Conservation (phyloP, 2,113 vertebrate species). For the Oreotrochilus melanogaster region DNA sequence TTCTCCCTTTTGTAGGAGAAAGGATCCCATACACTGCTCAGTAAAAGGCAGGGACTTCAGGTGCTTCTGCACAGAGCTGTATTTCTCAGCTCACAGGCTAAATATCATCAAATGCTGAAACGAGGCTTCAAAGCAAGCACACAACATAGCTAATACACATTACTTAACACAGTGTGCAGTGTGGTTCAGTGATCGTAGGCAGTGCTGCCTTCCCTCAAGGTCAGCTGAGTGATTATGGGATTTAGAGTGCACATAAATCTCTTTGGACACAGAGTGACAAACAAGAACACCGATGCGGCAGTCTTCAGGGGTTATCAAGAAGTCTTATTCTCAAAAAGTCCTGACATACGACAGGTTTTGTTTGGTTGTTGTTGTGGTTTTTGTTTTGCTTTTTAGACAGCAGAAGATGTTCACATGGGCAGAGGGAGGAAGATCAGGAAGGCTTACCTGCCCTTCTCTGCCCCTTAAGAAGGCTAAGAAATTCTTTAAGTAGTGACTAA, state of each 20-base stretch:
- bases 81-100: background rate
- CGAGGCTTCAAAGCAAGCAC: background rate
- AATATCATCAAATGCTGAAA: background rate
- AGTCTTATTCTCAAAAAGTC: slow-evolving; percentile 48
- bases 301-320: slow-evolving; percentile 39
- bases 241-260: background rate
- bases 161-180: background rate
- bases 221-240: slow-evolving; percentile 51
- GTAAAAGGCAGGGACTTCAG: background rate
- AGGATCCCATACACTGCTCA: accelerated
- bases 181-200: background rate
- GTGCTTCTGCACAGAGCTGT: background rate
- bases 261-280: background rate
- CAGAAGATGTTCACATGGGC: slow-evolving; percentile 3
- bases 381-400: background rate
- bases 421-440: slow-evolving; percentile 13
- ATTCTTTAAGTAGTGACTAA: slow-evolving; percentile 55
- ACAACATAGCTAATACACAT: background rate
- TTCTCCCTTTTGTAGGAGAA: background rate
- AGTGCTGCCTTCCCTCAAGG: slow-evolving; percentile 41
- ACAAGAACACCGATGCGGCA: background rate
- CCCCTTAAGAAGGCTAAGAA: slow-evolving; percentile 52
- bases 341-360: background rate
- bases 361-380: background rate
- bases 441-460: slow-evolving; percentile 2